phyloP scores from a whole-genome alignment of 2,113 vertebrate species.

The Anser brachyrhynchus region DNA sequence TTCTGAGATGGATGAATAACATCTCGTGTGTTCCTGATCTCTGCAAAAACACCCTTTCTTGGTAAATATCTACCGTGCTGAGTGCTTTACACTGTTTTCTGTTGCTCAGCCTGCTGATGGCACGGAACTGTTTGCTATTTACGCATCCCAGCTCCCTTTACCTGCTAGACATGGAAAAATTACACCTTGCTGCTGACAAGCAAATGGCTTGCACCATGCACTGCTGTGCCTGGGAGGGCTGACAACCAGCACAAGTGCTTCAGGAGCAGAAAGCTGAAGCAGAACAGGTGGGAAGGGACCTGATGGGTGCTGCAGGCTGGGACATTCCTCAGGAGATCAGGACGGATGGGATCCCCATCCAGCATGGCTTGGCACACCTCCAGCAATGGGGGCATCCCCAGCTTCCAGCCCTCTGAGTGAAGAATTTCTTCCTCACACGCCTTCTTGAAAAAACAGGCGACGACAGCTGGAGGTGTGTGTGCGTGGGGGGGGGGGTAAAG shows the following conservation, averaged over 20 bases:
- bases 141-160: background rate
- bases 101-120: background rate
- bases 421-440: background rate
- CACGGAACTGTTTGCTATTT: background rate
- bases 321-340: too few relatives aligned
- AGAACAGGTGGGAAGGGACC: background rate
- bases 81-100: background rate
- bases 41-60: background rate
- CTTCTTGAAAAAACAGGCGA: background rate
- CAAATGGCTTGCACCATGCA: accelerated
- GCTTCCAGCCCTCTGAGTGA: background rate
- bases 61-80: background rate
- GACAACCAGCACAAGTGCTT: background rate
- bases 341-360: background rate
- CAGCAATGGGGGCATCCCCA: background rate
- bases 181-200: accelerated
- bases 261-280: background rate
- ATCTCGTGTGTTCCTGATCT: background rate
- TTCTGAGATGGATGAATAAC: background rate
- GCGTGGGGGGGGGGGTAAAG: background rate
- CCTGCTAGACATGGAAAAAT: background rate
- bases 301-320: background rate
- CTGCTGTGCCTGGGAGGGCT: background rate
- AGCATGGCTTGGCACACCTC: background rate
- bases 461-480: background rate